Evolutionary conservation across 2,888 invertebrate genomes (phyloP).

Genomic region (Orthosia gracilis): DNA sequence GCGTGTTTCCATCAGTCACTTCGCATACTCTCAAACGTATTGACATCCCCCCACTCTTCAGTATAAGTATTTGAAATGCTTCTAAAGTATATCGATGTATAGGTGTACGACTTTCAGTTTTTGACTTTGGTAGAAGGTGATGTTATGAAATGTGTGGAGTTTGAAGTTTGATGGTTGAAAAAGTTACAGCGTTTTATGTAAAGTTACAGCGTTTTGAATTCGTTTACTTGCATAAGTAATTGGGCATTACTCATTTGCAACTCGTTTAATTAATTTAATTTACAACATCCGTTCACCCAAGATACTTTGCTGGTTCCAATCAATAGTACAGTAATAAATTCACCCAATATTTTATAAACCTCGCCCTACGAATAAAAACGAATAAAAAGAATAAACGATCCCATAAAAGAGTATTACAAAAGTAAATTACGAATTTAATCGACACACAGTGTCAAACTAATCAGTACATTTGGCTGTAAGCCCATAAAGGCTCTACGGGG

Average conservation of each 20-base stretch:
- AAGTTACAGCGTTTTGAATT: background rate
- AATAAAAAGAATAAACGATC: background rate
- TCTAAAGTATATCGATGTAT: slow-evolving; percentile 25
- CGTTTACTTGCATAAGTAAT: background rate
- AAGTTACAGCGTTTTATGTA: background rate
- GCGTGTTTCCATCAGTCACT: slow-evolving; percentile 50
- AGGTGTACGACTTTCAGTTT: background rate
- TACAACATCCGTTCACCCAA: too few relatives aligned
- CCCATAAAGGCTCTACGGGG: slow-evolving; percentile 48
- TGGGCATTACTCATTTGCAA: background rate
- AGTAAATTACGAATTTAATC: slow-evolving; percentile 39
- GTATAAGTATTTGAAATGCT: slow-evolving; percentile 53
- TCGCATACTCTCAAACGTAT: slow-evolving; percentile 36
- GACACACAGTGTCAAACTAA: slow-evolving; percentile 39
- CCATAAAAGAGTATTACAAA: slow-evolving; percentile 7
- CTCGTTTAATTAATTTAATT: too few relatives aligned
- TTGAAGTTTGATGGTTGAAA: background rate
- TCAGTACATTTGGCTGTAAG: slow-evolving; percentile 43
- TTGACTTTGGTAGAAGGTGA: background rate
- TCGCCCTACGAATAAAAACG: background rate
- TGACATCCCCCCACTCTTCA: slow-evolving; percentile 48
- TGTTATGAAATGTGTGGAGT: background rate
- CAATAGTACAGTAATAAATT: background rate
- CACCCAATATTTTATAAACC: background rate
- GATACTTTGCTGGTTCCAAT: background rate